These are phyloP conservation scores for Pao palembangensis DNA, from an alignment of 2,113 vertebrate species.

Conservation along the genomic window DNA sequence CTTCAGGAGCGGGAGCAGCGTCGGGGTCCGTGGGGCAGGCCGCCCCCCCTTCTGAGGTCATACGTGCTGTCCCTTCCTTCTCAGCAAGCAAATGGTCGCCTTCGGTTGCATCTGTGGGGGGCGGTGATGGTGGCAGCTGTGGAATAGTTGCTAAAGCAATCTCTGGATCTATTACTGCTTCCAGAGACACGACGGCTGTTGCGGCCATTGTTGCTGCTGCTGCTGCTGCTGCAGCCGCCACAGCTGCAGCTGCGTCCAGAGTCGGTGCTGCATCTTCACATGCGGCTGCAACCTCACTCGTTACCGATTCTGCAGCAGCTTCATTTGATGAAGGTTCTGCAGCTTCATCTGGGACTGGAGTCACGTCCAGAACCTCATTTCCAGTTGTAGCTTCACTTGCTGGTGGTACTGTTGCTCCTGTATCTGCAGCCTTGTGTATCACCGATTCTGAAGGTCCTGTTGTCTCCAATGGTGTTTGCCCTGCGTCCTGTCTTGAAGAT, in stretches of 20 bases:
- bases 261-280: neutral
- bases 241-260: neutral
- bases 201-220: neutral
- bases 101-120: conserved; percentile 6
- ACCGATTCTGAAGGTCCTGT: neutral
- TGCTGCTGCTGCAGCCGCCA: neutral
- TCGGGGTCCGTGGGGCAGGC: neutral
- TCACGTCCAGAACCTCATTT: neutral
- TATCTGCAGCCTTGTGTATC: neutral
- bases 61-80: neutral
- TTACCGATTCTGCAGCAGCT: neutral
- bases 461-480: neutral
- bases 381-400: neutral
- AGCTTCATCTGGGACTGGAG: neutral
- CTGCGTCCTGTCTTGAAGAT: neutral
- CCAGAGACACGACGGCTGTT: neutral
- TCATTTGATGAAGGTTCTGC: neutral
- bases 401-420: neutral
- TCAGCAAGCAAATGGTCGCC: neutral
- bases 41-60: neutral
- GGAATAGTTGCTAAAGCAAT: conserved; percentile 60
- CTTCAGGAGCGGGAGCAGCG: neutral
- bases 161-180: conserved; percentile 30
- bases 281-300: neutral
- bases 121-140: conserved; percentile 29